Percentiles rank a stretch among this genome's conserved stretches.
These are phyloP conservation scores for Thalassarche chlororhynchos DNA, from an alignment of 2,113 vertebrate genomes.

Conservation along the genomic window DNA sequence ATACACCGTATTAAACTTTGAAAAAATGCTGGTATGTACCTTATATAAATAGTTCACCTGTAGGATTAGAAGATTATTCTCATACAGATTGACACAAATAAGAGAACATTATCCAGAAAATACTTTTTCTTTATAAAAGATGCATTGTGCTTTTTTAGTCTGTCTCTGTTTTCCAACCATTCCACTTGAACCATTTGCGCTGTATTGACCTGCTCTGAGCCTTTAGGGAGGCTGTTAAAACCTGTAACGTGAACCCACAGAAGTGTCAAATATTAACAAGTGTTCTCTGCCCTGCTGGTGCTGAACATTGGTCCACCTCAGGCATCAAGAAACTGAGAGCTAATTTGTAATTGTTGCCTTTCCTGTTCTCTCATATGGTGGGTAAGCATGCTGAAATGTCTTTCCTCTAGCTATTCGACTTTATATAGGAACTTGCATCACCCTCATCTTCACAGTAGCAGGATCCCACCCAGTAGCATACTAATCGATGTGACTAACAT, in stretches of 20 bases:
- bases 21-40: not conserved
- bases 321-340: not conserved
- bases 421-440: not conserved
- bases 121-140: not conserved
- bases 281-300: not conserved
- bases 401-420: not conserved
- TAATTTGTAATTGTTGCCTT: slow-evolving; percentile 8
- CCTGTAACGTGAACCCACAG: not conserved
- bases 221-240: not conserved
- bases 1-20: not conserved
- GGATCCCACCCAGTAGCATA: not conserved
- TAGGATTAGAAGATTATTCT: not conserved
- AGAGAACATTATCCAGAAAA: not conserved
- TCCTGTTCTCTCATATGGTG: not conserved
- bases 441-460: not conserved
- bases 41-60: not conserved
- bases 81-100: not conserved
- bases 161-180: not conserved
- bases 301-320: not conserved
- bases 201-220: not conserved
- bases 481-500: not conserved
- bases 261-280: not conserved
- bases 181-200: not conserved
- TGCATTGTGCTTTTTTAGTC: not conserved
- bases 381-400: not conserved